Base-by-base conservation (phyloP, 1,140 invertebrate genomes). In the Temnothorax longispinosus region DNA sequence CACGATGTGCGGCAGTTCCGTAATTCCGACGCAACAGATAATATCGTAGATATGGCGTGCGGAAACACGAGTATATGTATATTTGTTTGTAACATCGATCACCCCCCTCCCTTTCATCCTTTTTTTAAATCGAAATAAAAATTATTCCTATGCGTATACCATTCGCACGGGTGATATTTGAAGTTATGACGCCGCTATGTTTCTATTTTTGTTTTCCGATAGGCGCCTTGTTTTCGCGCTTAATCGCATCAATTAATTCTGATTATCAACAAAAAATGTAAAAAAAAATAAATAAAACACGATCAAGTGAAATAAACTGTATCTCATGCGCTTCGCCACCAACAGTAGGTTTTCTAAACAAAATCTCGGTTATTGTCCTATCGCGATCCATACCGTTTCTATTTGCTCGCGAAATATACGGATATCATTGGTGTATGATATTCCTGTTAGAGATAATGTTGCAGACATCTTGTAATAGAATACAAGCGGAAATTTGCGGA, bases 341-440 rank as follows among this genome's bases (percentile, higher is more conserved):
- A 18, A 38, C 32, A 27, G 15, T 69, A 54, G 13, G 50, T 35
- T 67, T 41, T 52, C 11, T 47, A 41, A 69, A 65, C 44, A 65
- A 78, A n/a, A 54, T 11, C 54, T 69, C 50, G 50, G n/a, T 4
- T 8, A 69, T 4, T 47, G 21, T 41, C 32, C 7, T 21, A 44
- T 69, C 50, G 50, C 77, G 11, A 56, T 69, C 77, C n/a, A 54
- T 81, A 54, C 64, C n/a, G 64, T 18, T 69, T 27, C 77, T 56
- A 81, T 81, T 81, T 56, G 50, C 35, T 32, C 56, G n/a, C 64
- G 77, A 81, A 81, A 81, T 81, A 81, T 69, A 54, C 62, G 77
- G 77, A 80, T 80, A 81, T 81, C 77, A 56, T 81, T 81, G 77
- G 62, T 41, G 60, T 80, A 80, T n/a, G 77, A 81, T 81, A 81